Percentiles rank a stretch among this genome's conserved stretches.
phyloP scores from a whole-genome alignment of 2,113 vertebrate genomes.

The Callorhinus ursinus region DNA sequence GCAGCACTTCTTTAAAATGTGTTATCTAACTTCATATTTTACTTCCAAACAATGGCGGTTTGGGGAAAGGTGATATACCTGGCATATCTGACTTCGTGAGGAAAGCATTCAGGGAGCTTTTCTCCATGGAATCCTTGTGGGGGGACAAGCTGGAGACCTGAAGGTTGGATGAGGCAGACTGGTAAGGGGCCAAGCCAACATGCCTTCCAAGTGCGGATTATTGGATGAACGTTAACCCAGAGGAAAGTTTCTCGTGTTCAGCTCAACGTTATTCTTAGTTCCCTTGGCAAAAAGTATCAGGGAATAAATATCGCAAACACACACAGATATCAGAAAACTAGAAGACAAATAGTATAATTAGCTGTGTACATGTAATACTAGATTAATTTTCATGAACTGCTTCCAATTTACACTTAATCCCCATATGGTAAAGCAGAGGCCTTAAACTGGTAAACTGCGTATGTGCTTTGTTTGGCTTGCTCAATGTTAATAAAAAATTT shows the following conservation, averaged over 20 bases:
- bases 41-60: background rate
- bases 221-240: background rate
- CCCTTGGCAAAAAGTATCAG: background rate
- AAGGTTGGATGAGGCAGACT: background rate
- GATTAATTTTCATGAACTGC: background rate
- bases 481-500: slow-evolving; percentile 17
- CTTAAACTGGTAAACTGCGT: background rate
- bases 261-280: background rate
- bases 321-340: background rate
- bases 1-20: background rate
- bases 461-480: slow-evolving; percentile 13
- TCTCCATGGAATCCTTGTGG: background rate
- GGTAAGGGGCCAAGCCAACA: background rate
- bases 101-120: background rate
- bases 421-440: background rate
- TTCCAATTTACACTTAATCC: slow-evolving; percentile 8
- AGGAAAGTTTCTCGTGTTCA: background rate
- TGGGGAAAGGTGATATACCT: background rate
- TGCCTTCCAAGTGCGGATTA: background rate
- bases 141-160: background rate
- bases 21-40: background rate
- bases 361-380: background rate
- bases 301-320: background rate
- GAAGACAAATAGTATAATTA: background rate
- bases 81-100: background rate